Evolutionary conservation across 2,888 invertebrate species (phyloP).

Genomic region (Habroteleia sp.): DNA sequence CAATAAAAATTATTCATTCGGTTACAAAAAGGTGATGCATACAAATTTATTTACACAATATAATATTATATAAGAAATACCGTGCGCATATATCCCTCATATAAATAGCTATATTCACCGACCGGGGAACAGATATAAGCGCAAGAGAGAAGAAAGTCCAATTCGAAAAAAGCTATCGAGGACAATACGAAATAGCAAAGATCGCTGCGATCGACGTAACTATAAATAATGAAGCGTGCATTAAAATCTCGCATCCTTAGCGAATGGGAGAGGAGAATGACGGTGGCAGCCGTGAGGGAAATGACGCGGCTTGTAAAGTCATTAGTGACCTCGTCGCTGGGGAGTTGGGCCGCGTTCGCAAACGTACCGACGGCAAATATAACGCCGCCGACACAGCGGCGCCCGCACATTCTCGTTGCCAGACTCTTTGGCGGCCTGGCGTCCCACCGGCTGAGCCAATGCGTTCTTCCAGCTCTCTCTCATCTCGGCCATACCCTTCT

Average conservation of each 20-base stretch:
- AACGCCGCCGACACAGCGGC: slow-evolving; percentile 70
- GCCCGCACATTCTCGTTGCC: slow-evolving; percentile 76
- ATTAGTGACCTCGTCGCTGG: slow-evolving; percentile 58
- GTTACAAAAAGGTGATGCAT: too few relatives aligned
- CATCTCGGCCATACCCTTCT: slow-evolving; percentile 48
- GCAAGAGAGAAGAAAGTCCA: not conserved
- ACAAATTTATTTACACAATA: too few relatives aligned
- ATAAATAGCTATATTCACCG: too few relatives aligned
- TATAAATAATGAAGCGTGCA: slow-evolving; percentile 46
- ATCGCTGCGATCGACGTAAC: slow-evolving; percentile 35
- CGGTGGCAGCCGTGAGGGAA: slow-evolving; percentile 43
- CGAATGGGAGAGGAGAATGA: slow-evolving; percentile 17
- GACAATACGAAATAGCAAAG: slow-evolving; percentile 6
- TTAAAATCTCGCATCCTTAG: slow-evolving; percentile 35
- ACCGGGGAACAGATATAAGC: too few relatives aligned
- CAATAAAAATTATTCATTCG: too few relatives aligned
- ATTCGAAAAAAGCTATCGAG: not conserved
- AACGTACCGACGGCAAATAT: slow-evolving; percentile 63
- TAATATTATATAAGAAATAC: too few relatives aligned
- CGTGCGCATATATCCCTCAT: too few relatives aligned
- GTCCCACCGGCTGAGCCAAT: slow-evolving; percentile 74
- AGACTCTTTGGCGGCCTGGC: slow-evolving; percentile 79
- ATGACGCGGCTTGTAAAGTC: slow-evolving; percentile 59
- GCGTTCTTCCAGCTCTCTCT: slow-evolving; percentile 44
- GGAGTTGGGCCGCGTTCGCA: slow-evolving; percentile 51